Conservation (phyloP, 2,113 vertebrate genomes). For the Suricata suricatta region DNA sequence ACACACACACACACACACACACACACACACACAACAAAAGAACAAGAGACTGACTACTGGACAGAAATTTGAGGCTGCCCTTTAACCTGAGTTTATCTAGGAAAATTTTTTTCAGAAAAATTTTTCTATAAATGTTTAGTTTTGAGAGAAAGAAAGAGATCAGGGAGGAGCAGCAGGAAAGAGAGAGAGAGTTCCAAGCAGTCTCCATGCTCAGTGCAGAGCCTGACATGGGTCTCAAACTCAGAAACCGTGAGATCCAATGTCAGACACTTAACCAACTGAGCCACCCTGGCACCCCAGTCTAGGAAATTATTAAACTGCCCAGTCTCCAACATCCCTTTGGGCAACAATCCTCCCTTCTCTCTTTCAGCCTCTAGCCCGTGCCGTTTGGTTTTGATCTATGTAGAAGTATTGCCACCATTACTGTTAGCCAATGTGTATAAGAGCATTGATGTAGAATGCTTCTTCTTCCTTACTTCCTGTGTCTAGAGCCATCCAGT, state of each 20-base stretch:
- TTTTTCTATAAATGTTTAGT: too few species aligned
- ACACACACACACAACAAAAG: neutral
- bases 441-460: neutral
- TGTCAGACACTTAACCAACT: too few species aligned
- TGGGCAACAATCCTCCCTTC: neutral
- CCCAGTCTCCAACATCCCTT: neutral
- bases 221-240: rapidly evolving
- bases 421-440: neutral
- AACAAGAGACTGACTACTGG: neutral
- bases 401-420: neutral
- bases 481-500: neutral
- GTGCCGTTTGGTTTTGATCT: neutral
- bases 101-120: neutral
- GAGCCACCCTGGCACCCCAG: too few species aligned
- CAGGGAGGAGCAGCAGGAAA: too few species aligned
- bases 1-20: neutral
- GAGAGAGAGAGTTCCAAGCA: too few species aligned
- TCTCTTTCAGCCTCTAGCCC: neutral
- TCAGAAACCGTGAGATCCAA: too few species aligned
- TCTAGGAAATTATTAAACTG: neutral
- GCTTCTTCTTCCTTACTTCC: neutral
- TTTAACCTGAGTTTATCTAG: neutral
- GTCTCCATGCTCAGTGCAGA: too few species aligned
- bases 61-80: neutral
- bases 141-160: too few species aligned